Evolutionary conservation across 2,888 invertebrate genomes (phyloP).

Genomic region (Autographa pulchrina): DNA sequence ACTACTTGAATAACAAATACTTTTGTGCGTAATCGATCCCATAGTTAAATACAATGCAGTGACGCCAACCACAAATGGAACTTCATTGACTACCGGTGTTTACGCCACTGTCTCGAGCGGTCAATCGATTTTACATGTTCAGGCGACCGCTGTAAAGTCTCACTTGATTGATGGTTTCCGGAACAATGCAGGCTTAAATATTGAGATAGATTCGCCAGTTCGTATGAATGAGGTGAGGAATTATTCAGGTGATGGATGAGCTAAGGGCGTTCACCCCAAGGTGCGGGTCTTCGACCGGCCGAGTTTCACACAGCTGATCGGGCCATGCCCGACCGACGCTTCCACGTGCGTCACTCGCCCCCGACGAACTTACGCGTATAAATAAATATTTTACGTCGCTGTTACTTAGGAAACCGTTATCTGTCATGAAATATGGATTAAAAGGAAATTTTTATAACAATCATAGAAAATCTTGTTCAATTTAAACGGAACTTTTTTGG

Average conservation of each 20-base stretch:
- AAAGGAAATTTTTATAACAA: conserved; percentile 13
- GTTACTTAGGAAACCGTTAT: conserved; percentile 68
- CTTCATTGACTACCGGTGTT: conserved; percentile 65
- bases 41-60: conserved; percentile 27
- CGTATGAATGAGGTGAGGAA: conserved; percentile 84
- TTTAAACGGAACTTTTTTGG: neutral
- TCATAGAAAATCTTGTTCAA: neutral
- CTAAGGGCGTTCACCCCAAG: conserved; percentile 77
- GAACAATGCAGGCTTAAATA: conserved; percentile 77
- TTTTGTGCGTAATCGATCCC: conserved; percentile 18
- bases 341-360: conserved; percentile 62
- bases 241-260: conserved; percentile 83
- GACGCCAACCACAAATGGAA: conserved; percentile 35
- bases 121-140: conserved; percentile 67
- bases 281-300: conserved; percentile 84
- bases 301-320: conserved; percentile 86
- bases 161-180: conserved; percentile 79
- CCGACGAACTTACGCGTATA: conserved; percentile 64
- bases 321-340: conserved; percentile 32
- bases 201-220: conserved; percentile 82
- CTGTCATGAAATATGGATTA: conserved; percentile 34
- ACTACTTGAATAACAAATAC: conserved; percentile 5
- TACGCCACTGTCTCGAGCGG: conserved; percentile 46
- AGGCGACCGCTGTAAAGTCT: conserved; percentile 47
- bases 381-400: conserved; percentile 67